These are phyloP conservation scores for Drosophila prolongata DNA, from an alignment of 2,888 invertebrate species.

Conservation along the genomic window DNA sequence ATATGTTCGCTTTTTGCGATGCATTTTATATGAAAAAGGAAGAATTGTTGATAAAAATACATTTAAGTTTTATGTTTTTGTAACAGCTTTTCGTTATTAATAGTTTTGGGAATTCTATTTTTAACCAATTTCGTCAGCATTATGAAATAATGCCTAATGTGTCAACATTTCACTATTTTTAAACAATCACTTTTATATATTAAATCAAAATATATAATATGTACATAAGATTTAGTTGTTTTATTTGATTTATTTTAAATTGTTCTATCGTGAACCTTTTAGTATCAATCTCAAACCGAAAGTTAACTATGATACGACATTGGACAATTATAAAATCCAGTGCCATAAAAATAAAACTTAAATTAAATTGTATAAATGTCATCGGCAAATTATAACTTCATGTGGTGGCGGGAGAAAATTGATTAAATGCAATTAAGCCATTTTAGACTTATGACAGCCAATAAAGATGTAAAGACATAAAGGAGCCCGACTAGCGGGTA, in stretches of 20 bases:
- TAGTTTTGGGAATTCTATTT: too few relatives aligned
- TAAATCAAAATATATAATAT: not conserved
- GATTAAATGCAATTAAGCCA: slow-evolving; percentile 30
- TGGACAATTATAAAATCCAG: not conserved
- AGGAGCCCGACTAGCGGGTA: slow-evolving; percentile 20
- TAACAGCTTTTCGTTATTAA: too few relatives aligned
- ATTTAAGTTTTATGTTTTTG: too few relatives aligned
- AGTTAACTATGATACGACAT: too few relatives aligned
- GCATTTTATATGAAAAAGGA: too few relatives aligned
- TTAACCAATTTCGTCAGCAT: too few relatives aligned
- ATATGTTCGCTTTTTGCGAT: not conserved
- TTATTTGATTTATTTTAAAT: too few relatives aligned
- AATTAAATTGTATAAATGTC: slow-evolving; percentile 13
- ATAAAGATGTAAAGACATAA: slow-evolving; percentile 15
- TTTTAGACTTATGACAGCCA: slow-evolving; percentile 25
- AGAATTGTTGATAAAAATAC: too few relatives aligned
- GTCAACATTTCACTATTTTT: not conserved
- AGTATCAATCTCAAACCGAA: not conserved
- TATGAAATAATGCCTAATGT: too few relatives aligned
- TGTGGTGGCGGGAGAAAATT: slow-evolving; percentile 11
- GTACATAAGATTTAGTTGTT: too few relatives aligned
- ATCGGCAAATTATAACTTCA: not conserved
- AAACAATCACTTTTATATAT: not conserved
- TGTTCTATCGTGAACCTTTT: too few relatives aligned
- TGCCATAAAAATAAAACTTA: not conserved